These are phyloP conservation scores for Gouania willdenowi DNA, from an alignment of 2,797 vertebrate genomes.

Conservation along the genomic window DNA sequence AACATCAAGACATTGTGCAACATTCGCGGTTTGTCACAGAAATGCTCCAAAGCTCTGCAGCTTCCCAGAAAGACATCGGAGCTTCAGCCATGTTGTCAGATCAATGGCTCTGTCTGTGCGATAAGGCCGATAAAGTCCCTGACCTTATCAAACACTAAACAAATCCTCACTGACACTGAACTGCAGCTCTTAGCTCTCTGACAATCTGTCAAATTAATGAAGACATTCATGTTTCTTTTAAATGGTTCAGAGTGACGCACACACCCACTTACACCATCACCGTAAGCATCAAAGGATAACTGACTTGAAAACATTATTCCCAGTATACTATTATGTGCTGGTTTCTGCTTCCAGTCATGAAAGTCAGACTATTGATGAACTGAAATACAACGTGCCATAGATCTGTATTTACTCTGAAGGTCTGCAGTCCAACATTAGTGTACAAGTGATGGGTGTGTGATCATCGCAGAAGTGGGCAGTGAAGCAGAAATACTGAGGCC, in stretches of 20 bases:
- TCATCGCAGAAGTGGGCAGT: no score
- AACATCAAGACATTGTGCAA: not conserved
- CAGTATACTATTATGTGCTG: no score
- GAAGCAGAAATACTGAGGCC: no score
- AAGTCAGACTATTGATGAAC: no score
- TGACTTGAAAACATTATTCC: no score
- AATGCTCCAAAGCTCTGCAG: not conserved
- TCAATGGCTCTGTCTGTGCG: not conserved
- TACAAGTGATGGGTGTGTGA: no score
- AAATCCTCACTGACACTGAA: constrained; percentile 1
- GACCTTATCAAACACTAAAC: constrained; percentile 5
- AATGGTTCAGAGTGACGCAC: not conserved
- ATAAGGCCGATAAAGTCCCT: not conserved
- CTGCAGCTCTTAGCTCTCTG: constrained; percentile 5
- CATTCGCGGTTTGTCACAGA: not conserved
- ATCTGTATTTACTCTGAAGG: no score
- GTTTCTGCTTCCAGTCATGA: no score
- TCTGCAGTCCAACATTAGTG: no score
- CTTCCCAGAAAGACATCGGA: not conserved
- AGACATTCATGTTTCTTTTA: constrained; percentile 8
- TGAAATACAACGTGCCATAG: no score
- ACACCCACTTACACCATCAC: constrained; percentile 10
- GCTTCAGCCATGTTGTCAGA: not conserved
- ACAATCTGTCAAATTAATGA: constrained; percentile 22
- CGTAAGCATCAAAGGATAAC: not conserved